Percentiles rank a stretch among this genome's conserved stretches.
Evolutionary conservation across 2,797 vertebrate species (phyloP).

Genomic region (Merluccius polli): DNA sequence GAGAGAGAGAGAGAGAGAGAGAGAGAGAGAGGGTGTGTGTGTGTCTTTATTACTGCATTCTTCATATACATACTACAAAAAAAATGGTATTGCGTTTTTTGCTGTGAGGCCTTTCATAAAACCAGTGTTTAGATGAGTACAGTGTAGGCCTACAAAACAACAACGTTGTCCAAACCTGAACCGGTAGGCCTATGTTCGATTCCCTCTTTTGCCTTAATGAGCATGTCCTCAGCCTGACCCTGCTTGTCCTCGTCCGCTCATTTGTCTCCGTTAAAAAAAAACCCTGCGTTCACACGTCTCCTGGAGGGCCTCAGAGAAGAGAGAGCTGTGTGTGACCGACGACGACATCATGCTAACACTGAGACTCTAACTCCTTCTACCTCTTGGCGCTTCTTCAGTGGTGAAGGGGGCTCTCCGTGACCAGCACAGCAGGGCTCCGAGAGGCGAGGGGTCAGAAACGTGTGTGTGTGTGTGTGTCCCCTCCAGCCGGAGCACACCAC

Average conservation of each 20-base stretch:
- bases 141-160: neutral
- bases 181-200: neutral
- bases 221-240: neutral
- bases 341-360: neutral
- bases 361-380: neutral
- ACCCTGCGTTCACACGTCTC: neutral
- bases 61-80: neutral
- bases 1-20: too few species aligned
- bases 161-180: neutral
- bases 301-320: neutral
- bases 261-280: neutral
- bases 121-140: neutral
- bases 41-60: neutral
- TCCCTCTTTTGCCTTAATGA: neutral
- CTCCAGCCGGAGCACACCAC: neutral
- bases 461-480: slow-evolving; percentile 4
- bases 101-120: too few species aligned
- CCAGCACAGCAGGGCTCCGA: slow-evolving; percentile 21
- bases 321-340: neutral
- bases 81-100: too few species aligned
- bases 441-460: slow-evolving; percentile 37
- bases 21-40: neutral
- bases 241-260: neutral
- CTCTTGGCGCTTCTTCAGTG: neutral
- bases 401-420: slow-evolving; percentile 18